These are phyloP conservation scores for Lerista edwardsae DNA, from an alignment of 2,797 vertebrate genomes.

Conservation along the genomic window DNA sequence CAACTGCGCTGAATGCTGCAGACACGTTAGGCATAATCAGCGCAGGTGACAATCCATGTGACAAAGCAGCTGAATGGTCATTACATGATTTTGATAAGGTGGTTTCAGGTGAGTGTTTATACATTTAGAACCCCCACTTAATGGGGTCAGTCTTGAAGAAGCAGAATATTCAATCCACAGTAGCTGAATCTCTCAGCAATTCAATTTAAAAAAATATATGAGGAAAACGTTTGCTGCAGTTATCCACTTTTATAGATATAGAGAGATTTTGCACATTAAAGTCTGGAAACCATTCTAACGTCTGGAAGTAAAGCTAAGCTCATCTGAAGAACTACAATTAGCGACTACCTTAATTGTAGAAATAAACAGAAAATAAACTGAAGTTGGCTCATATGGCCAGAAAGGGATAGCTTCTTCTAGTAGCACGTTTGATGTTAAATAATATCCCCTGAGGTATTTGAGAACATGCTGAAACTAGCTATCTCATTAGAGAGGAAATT, in stretches of 20 bases:
- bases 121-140: conserved; percentile 23
- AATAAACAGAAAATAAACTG: conserved; percentile 8
- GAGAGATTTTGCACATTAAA: not conserved
- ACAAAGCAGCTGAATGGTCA: conserved; percentile 29
- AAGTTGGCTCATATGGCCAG: not conserved
- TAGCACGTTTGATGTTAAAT: conserved; percentile 1
- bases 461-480: conserved; percentile 14
- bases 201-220: conserved; percentile 4
- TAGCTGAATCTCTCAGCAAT: conserved; percentile 28
- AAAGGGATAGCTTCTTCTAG: not conserved
- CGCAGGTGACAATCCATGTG: conserved; percentile 49
- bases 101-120: conserved; percentile 3
- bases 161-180: conserved; percentile 20
- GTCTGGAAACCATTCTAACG: not conserved
- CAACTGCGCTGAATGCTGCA: conserved; percentile 56
- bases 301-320: conserved; percentile 10
- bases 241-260: conserved; percentile 2
- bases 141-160: conserved; percentile 37
- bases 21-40: conserved; percentile 46
- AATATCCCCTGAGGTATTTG: conserved; percentile 18
- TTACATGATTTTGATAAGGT: conserved; percentile 32
- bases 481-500: conserved; percentile 30
- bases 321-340: conserved; percentile 5
- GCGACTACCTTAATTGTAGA: not conserved
- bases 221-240: not conserved